Evolutionary conservation across 2,797 vertebrate genomes (phyloP), one percentile per base, ranked within the genome.

Genomic region (Sebastes flavidus): DNA sequence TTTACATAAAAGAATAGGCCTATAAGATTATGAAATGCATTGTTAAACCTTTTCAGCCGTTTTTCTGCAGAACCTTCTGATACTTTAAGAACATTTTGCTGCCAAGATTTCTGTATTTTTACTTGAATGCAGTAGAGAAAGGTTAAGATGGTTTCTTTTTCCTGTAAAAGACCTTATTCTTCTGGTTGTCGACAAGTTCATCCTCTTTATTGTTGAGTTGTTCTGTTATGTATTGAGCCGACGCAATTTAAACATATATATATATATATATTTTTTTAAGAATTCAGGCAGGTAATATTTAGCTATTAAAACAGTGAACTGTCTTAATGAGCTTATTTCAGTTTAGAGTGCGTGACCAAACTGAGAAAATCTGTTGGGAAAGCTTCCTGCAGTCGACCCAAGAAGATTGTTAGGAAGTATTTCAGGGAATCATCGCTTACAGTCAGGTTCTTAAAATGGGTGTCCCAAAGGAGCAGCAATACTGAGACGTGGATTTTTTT

Each of bases 381-480:
- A 16, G 38, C 46, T 70, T 72, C 62, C 59, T 72, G 29, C 20
- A 25, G n/a, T 58, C 5, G 0, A 20, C 62, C 55, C 27, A 2
- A n/a, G 56, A 72, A 58, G 25, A 49, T n/a, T 72, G 29, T 59
- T 70, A 58, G 29, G 55, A 73, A 27, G 29, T 67, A 61, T 73
- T 75, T 65, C n/a, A 32, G 38, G 81, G 66, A 81, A 73, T 79
- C 66, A 72, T 42, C 32, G 13, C 70, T 82, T 42, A 54, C 8
- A 72, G 62, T 80, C 76, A 63, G 30, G 34, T 67, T 75, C 10
- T 58, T 66, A 30, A 18, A 66, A 60, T 10, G 3, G 12, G 22
- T 11, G 5, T 67, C 75, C 75, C 69, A 69, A 6, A 70, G 32
- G 42, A 81, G 63, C 59, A 29, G 60, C 25, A 68, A 36, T 34